Evolutionary conservation across 2,888 invertebrate genomes (phyloP).

Genomic region (Agrochola lota): DNA sequence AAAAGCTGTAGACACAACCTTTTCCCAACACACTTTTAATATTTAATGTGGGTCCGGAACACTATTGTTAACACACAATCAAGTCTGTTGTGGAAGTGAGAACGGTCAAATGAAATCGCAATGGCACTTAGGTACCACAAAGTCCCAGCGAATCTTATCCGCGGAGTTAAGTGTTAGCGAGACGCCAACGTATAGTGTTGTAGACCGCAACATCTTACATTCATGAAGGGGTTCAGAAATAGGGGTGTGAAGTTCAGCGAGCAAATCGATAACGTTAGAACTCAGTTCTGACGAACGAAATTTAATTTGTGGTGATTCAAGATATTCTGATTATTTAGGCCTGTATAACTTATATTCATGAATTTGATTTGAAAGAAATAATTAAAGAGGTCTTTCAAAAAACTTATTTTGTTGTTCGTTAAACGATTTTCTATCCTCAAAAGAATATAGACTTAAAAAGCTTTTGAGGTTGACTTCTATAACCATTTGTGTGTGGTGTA

Average conservation of each 20-base stretch:
- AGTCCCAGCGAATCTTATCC: constrained; percentile 74
- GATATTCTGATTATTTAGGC: not conserved
- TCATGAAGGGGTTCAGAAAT: constrained; percentile 73
- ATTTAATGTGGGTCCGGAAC: constrained; percentile 53
- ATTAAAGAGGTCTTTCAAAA: not conserved
- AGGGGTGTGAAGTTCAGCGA: constrained; percentile 25
- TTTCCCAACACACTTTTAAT: constrained; percentile 48
- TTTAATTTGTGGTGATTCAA: not conserved
- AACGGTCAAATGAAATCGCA: constrained; percentile 71
- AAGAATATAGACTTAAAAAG: not conserved
- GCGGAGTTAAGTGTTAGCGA: constrained; percentile 74
- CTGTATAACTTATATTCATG: not conserved
- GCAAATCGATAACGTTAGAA: constrained; percentile 27
- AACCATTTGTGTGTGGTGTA: not conserved
- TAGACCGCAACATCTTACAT: constrained; percentile 79
- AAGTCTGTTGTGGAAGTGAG: constrained; percentile 62
- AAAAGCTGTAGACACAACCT: constrained; percentile 32
- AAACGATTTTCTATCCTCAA: not conserved
- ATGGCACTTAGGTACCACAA: constrained; percentile 71
- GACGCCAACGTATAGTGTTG: constrained; percentile 62
- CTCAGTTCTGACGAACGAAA: not conserved
- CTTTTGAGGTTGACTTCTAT: not conserved
- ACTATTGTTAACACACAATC: constrained; percentile 67
- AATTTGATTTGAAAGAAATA: not conserved
- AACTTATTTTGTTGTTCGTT: not conserved